Evolutionary conservation across 2,113 vertebrate species (phyloP).

Genomic region (Cichladusa arquata): DNA sequence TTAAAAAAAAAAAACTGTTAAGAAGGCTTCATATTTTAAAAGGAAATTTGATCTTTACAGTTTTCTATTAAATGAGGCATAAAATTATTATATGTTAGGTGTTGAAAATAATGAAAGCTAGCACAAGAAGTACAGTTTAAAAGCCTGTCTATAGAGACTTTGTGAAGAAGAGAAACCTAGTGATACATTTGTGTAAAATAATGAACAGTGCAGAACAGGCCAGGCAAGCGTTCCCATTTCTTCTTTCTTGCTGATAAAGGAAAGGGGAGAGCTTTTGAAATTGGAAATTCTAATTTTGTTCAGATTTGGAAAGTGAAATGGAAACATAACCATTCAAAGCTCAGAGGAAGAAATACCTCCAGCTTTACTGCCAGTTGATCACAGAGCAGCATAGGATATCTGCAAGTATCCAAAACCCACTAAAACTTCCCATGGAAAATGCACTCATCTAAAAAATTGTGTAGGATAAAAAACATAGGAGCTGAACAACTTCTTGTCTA

Average conservation of each 20-base stretch:
- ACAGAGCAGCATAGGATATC: not conserved
- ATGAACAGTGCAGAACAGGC: not conserved
- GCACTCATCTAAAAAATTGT: not conserved
- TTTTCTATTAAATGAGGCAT: not conserved
- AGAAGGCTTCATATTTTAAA: not conserved
- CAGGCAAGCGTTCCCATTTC: not conserved
- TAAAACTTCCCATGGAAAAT: not conserved
- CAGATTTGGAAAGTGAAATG: not conserved
- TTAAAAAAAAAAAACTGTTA: not conserved
- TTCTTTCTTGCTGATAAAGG: not conserved
- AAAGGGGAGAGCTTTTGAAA: constrained; percentile 6
- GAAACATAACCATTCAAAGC: not conserved
- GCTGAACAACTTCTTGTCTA: not conserved
- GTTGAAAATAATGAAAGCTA: constrained; percentile 12
- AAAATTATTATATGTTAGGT: not conserved
- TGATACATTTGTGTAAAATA: constrained; percentile 15
- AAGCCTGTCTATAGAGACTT: not conserved
- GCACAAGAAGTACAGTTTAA: not conserved
- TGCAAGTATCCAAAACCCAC: not conserved
- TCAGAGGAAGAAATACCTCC: not conserved
- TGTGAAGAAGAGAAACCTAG: not conserved
- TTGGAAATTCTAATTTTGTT: not conserved
- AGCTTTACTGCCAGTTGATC: not conserved
- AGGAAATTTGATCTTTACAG: not conserved
- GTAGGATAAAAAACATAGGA: not conserved